These are phyloP conservation scores for Olivierus martensii DNA, from an alignment of 1,140 invertebrate genomes.

Conservation along the genomic window DNA sequence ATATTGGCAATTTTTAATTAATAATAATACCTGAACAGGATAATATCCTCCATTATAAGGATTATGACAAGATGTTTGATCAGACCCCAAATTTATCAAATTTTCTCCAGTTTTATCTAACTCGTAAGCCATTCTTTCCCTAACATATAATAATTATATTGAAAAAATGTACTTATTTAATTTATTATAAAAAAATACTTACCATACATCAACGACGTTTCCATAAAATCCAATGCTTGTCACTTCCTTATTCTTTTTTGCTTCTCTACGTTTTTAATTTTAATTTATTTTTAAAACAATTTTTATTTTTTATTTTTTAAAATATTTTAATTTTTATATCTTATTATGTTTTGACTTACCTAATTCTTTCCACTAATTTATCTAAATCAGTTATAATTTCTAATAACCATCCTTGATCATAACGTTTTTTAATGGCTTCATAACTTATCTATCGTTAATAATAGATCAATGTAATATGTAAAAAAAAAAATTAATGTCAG, in stretches of 20 bases:
- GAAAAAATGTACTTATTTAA: neutral
- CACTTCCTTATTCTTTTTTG: constrained; percentile 24
- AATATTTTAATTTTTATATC: neutral
- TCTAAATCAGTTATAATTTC: constrained; percentile 40
- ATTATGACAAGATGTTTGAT: constrained; percentile 55
- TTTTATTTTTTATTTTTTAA: neutral
- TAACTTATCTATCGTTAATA: constrained; percentile 31
- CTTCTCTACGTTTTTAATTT: constrained; percentile 15
- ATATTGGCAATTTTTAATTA: no score
- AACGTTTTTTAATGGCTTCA: constrained; percentile 43
- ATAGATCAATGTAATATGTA: neutral
- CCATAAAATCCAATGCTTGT: constrained; percentile 49
- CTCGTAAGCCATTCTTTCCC: constrained; percentile 42
- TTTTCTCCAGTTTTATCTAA: constrained; percentile 40
- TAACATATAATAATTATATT: constrained; percentile 19
- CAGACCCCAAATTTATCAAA: constrained; percentile 48
- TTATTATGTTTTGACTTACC: constrained; percentile 9
- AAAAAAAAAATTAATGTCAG: no score
- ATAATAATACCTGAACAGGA: constrained; percentile 30
- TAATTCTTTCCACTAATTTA: constrained; percentile 36
- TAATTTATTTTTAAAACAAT: neutral
- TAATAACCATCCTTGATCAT: constrained; percentile 47
- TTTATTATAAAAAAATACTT: constrained; percentile 12
- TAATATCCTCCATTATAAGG: constrained; percentile 52
- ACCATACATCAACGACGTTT: constrained; percentile 48